Evolutionary conservation across 1,140 invertebrate species (phyloP), one percentile per base, ranked within the genome.

Genomic region (Leptinotarsa undecemlineata): DNA sequence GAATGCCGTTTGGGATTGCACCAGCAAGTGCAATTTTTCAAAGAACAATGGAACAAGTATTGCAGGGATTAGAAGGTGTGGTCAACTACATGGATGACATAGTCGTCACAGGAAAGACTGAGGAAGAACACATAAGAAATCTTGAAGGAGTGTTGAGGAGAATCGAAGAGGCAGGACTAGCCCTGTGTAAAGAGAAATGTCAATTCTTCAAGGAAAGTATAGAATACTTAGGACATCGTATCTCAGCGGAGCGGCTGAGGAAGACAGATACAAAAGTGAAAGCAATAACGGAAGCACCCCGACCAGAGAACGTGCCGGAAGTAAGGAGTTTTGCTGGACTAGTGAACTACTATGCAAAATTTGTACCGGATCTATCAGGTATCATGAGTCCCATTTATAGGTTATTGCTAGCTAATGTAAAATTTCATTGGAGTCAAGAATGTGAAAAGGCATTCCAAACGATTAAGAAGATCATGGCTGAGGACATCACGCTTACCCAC

Each of bases 231-330:
- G 80, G 80, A 4, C 76, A 61, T 63, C 63, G 61, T 14, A 76
- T 80, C 13, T 71, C 64, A 48, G 76, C 78, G 69, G 48, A 78
- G 21, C 81, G 81, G 1, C 48, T 83, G n/a, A 71, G 77, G n/a
- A 81, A 78, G 73, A 57, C 70, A 5, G 73, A 75, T 17, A 70
- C 74, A 2, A 82, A 82, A 73, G 69, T 82, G 1, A 77, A 72
- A 23, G 78, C 81, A 64, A 64, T 23, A 14, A 64, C 0, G 20
- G 20, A 64, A n/a, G 62, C 62, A n/a, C 62, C 62, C 20, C 15
- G 62, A 64, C 62, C 62, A 20, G 2, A 0, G 3, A 64, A 64
- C 1, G 20, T 64, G 14, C 15, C 2, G 13, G 4, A n/a, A 57
- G n/a, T 57, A 17, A 57, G 51, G 13, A 57, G 51, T n/a, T 57